phyloP scores from a whole-genome alignment of 2,113 vertebrate genomes.

The Gymnocephalus cernua region DNA sequence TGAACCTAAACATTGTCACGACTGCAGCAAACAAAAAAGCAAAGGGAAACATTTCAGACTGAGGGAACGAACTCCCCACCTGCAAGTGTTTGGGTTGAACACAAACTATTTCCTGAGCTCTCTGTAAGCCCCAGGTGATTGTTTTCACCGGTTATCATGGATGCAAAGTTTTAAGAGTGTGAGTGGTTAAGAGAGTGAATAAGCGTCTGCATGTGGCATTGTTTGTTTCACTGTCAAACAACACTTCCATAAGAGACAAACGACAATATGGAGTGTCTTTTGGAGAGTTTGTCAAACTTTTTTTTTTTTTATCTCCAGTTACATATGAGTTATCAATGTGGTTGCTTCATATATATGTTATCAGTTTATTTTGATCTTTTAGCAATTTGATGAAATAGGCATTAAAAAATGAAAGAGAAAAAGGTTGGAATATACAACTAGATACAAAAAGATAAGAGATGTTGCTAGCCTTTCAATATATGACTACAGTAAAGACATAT shows the following conservation, averaged over 20 bases:
- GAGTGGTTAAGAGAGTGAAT: constrained; percentile 17
- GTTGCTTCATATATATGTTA: neutral
- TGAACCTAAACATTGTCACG: constrained; percentile 60
- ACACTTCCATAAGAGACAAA: constrained; percentile 21
- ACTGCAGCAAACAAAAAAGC: constrained; percentile 36
- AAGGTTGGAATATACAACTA: neutral
- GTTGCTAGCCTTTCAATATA: neutral
- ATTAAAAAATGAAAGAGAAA: neutral
- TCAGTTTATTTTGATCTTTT: neutral
- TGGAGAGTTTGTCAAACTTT: neutral
- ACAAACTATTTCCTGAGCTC: constrained; percentile 48
- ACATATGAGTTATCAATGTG: neutral
- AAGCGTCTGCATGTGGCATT: constrained; percentile 20
- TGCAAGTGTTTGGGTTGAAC: constrained; percentile 62
- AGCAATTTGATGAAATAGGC: neutral
- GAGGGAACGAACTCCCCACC: constrained; percentile 20
- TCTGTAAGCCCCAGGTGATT: constrained; percentile 49
- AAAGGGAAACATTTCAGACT: constrained; percentile 46
- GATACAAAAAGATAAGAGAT: neutral
- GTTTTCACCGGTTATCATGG: constrained; percentile 46
- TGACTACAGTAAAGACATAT: constrained; percentile 1
- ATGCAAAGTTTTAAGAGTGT: neutral
- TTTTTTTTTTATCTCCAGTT: constrained; percentile 2
- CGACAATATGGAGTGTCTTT: neutral
- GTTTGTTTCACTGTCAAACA: constrained; percentile 56